A percentile compares a stretch with the other conserved stretches of the same genome.
Conservation (phyloP, 2,888 invertebrate species). For the Gastrophysa polygoni region DNA sequence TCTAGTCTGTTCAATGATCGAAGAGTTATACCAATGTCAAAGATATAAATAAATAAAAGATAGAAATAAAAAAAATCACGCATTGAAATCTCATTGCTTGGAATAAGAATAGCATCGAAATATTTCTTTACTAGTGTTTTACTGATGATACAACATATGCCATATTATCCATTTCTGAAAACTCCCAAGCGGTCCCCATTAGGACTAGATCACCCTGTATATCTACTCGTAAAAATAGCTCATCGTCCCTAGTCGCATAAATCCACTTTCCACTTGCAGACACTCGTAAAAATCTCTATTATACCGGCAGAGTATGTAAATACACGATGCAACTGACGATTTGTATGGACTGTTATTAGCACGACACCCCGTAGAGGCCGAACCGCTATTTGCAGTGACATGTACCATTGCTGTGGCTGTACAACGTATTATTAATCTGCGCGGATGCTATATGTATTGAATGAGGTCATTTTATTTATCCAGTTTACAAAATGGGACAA, state of each 20-base stretch:
- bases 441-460: not conserved
- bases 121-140: no score
- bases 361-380: conserved; percentile 44
- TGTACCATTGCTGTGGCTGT: conserved; percentile 22
- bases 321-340: conserved; percentile 51
- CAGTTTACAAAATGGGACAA: no score
- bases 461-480: not conserved
- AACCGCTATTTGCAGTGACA: conserved; percentile 46
- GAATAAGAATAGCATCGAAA: no score
- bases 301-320: conserved; percentile 49
- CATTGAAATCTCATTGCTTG: no score
- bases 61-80: no score
- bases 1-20: no score
- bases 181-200: no score
- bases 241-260: conserved; percentile 49
- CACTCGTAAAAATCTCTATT: conserved; percentile 55
- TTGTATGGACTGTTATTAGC: conserved; percentile 50
- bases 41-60: conserved; percentile 12
- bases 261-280: conserved; percentile 50
- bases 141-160: no score
- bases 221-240: not conserved
- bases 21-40: not conserved
- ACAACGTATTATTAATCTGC: conserved; percentile 10
- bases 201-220: not conserved
- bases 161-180: no score